Evolutionary conservation across 2,113 vertebrate genomes (phyloP).

Genomic region (Salvelinus alpinus): DNA sequence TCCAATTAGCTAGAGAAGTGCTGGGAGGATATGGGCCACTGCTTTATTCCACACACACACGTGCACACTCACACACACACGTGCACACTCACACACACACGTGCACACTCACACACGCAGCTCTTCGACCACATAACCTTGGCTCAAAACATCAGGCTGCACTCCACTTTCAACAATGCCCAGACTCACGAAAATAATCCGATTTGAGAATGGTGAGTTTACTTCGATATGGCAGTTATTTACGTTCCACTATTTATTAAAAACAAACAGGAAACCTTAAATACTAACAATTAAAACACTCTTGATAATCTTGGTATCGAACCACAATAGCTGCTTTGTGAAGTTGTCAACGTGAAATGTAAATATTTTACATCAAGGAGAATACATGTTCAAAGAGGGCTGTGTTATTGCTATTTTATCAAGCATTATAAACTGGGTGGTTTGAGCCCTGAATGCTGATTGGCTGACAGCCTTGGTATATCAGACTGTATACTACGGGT

Average conservation of each 20-base stretch:
- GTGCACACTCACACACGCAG: neutral
- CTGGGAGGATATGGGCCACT: slow-evolving; percentile 54
- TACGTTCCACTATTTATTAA: slow-evolving; percentile 74
- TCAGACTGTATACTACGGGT: no score
- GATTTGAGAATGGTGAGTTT: slow-evolving; percentile 68
- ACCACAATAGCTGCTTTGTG: slow-evolving; percentile 76
- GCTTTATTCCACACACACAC: slow-evolving; percentile 59
- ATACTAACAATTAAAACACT: slow-evolving; percentile 79
- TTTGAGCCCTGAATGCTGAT: no score
- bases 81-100: slow-evolving; percentile 1
- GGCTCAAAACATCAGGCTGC: slow-evolving; percentile 45
- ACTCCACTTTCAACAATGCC: slow-evolving; percentile 56
- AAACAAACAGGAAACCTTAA: slow-evolving; percentile 82
- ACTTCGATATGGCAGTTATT: slow-evolving; percentile 80
- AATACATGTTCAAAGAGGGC: slow-evolving; percentile 55
- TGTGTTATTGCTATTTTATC: neutral
- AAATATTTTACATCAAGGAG: slow-evolving; percentile 81
- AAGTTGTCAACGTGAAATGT: slow-evolving; percentile 65
- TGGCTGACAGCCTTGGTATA: no score
- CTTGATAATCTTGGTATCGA: slow-evolving; percentile 78
- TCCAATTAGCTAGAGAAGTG: slow-evolving; percentile 60
- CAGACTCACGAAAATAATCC: slow-evolving; percentile 59
- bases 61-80: neutral
- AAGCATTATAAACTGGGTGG: neutral
- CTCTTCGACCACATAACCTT: slow-evolving; percentile 44